phyloP scores from a whole-genome alignment of 2,888 invertebrate species.

The Trisateles emortualis region DNA sequence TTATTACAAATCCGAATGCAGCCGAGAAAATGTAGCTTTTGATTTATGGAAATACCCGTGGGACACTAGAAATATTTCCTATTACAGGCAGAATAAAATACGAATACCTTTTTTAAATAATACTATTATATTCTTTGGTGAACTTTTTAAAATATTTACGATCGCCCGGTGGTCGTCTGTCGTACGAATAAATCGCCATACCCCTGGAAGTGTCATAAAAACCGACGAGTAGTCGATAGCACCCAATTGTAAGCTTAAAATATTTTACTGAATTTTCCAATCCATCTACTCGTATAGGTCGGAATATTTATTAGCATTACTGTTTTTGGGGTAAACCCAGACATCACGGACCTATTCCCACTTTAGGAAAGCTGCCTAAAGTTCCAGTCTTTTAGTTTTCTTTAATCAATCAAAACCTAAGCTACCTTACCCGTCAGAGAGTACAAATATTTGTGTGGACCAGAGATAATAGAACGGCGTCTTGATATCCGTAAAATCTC shows the following conservation, averaged over 20 bases:
- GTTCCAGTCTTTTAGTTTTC: too few species aligned
- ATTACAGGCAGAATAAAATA: background rate
- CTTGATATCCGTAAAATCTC: too few species aligned
- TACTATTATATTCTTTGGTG: background rate
- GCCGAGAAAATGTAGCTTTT: slow-evolving; percentile 32
- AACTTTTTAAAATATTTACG: background rate
- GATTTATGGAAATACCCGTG: slow-evolving; percentile 29
- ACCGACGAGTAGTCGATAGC: background rate
- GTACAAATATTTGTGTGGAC: too few species aligned
- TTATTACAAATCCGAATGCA: slow-evolving; percentile 39
- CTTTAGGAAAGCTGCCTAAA: too few species aligned
- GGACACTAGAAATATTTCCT: slow-evolving; percentile 20
- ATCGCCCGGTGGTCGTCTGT: background rate
- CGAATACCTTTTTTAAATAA: background rate
- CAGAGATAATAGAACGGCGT: too few species aligned
- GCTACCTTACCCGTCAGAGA: too few species aligned
- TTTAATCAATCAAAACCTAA: too few species aligned
- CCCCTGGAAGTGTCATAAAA: slow-evolving; percentile 2
- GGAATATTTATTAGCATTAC: slow-evolving; percentile 1
- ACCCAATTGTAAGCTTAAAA: background rate
- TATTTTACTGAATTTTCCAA: background rate
- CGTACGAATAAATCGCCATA: background rate
- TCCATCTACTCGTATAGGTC: background rate
- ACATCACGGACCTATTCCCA: too few species aligned
- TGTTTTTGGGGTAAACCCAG: background rate